Conservation (phyloP, 2,797 vertebrate genomes). For the Oceanodroma leucorhoa region DNA sequence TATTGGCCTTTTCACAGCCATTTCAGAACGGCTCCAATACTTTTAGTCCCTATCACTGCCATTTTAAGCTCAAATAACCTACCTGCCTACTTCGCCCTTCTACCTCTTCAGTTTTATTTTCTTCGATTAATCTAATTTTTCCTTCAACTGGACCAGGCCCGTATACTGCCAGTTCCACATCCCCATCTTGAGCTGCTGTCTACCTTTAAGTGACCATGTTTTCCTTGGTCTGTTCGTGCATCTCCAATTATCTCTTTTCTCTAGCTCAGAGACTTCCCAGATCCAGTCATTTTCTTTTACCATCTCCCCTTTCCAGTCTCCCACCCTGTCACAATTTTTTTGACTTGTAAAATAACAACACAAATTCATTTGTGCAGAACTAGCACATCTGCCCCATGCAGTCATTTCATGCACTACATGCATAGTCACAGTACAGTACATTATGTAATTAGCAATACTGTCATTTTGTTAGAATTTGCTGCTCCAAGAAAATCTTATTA, state of each 20-base stretch:
- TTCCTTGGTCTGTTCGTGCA: neutral
- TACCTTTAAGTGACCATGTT: neutral
- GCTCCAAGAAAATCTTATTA: neutral
- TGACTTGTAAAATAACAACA: accelerated
- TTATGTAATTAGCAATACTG: neutral
- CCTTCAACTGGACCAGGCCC: neutral
- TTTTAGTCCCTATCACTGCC: neutral
- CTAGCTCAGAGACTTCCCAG: neutral
- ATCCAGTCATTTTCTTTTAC: neutral
- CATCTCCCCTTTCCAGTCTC: neutral
- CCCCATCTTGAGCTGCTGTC: neutral
- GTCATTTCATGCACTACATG: neutral
- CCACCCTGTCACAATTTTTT: neutral
- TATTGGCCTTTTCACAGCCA: neutral
- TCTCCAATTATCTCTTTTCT: neutral
- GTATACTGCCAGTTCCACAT: neutral
- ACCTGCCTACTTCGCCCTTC: neutral
- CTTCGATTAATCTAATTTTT: neutral
- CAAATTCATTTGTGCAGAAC: neutral
- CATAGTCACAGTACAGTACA: neutral
- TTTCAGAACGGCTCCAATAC: neutral
- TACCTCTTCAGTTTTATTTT: neutral
- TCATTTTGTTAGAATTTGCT: neutral
- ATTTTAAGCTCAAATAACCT: neutral
- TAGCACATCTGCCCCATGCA: neutral